Evolutionary conservation across 2,113 vertebrate genomes (phyloP), one percentile per base, ranked within the genome.

Genomic region (Limnothrissa miodon): DNA sequence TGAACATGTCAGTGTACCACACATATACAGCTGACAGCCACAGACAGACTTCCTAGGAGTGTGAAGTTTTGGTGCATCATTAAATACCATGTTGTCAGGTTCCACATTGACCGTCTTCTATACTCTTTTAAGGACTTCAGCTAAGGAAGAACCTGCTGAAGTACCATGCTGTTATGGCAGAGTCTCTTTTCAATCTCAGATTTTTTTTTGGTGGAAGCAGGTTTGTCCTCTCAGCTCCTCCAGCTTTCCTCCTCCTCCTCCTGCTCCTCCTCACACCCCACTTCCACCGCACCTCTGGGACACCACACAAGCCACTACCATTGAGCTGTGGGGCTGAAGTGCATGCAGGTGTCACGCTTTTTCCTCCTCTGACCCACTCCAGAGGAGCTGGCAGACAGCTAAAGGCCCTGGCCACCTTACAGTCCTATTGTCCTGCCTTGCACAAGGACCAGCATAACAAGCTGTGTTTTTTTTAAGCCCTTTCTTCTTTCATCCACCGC

Each of bases 341-440:
- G 84, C 74, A 81, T 87, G 89, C 90, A 91, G 89, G 88, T 91
- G 90, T 88, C 86, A 85, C 85, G 81, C 81, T 86, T 85, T 87
- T 84, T n/a, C 85, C 86, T 51, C 56, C 87, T 48, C 87, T 81
- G 81, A 78, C 80, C 82, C 83, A 83, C 82, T 81, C 83, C 33
- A 88, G 90, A 90, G 79, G 81, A 92, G 89, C 86, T 92, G 93
- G 93, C 93, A 91, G 88, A 86, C 89, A 91, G 90, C 91, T 90
- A 90, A 93, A 92, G 90, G 89, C 89, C 89, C 80, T 8, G 90
- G 86, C 91, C 93, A 92, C 91, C 90, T 91, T 88, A 85, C 9
- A 83, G 83, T 86, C 66, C 90, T 78, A 92, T 94, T 95, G 93
- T 93, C 82, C 90, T 83, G 82, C 48, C 87, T 88, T 42, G 89